Evolutionary conservation across 2,888 invertebrate species (phyloP).

Genomic region (Sepioteuthis lessoniana): DNA sequence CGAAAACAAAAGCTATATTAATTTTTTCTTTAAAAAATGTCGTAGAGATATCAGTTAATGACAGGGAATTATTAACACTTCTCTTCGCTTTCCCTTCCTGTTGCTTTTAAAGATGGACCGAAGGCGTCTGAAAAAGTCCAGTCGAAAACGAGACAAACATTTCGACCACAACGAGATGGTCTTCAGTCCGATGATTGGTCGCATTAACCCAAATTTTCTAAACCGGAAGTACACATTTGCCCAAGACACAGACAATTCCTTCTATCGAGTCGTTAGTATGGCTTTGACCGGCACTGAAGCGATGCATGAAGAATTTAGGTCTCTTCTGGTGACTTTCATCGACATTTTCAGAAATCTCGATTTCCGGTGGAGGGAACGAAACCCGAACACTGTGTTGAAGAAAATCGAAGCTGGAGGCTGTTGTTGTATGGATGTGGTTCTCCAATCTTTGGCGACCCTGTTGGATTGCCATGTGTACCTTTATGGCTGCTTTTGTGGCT

Average conservation of each 20-base stretch:
- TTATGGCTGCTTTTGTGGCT: neutral
- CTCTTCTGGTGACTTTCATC: neutral
- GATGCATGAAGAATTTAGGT: neutral
- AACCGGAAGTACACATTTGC: neutral
- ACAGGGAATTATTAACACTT: neutral
- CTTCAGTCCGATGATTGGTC: neutral
- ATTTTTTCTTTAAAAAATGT: neutral
- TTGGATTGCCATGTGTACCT: neutral
- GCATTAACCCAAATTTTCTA: neutral
- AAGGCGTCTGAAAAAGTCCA: neutral
- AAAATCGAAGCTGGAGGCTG: neutral
- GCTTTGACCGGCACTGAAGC: neutral
- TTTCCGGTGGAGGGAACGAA: neutral
- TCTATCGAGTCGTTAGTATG: constrained; percentile 37
- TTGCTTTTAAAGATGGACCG: neutral
- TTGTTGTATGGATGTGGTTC: neutral
- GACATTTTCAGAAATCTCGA: constrained; percentile 42
- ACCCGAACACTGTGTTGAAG: constrained; percentile 24
- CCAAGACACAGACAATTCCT: neutral
- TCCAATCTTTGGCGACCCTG: neutral
- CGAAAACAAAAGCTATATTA: neutral
- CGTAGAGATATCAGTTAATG: neutral
- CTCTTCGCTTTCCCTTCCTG: neutral
- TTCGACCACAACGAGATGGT: neutral
- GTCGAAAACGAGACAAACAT: neutral